phyloP scores from a whole-genome alignment of 2,113 vertebrate species.

The Columba janthina region DNA sequence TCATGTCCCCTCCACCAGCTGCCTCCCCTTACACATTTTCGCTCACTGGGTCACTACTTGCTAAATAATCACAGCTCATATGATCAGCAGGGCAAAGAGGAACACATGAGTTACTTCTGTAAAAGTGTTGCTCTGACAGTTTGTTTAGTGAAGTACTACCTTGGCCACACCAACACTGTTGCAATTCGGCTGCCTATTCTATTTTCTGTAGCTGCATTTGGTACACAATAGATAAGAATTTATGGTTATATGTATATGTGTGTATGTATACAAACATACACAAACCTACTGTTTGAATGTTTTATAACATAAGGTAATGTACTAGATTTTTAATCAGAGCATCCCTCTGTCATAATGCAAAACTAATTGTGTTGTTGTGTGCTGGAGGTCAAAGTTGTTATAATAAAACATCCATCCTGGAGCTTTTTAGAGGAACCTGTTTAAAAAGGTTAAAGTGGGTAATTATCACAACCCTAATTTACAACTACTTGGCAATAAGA shows the following conservation, averaged over 20 bases:
- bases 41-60: neutral
- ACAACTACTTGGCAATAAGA: constrained; percentile 78
- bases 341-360: constrained; percentile 65
- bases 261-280: neutral
- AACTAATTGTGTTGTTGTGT: constrained; percentile 72
- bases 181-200: neutral
- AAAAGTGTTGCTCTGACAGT: neutral
- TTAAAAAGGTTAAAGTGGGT: constrained; percentile 82
- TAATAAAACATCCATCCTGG: constrained; percentile 75
- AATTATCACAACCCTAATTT: constrained; percentile 80
- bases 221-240: neutral
- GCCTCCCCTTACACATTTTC: neutral
- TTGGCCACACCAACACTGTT: neutral
- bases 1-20: neutral
- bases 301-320: neutral
- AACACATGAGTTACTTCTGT: neutral
- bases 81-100: neutral
- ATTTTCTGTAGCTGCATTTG: neutral
- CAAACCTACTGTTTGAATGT: neutral
- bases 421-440: constrained; percentile 78
- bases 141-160: neutral
- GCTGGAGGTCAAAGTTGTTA: constrained; percentile 74
- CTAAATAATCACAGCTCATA: neutral
- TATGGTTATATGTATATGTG: neutral
- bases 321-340: constrained; percentile 55